Percentiles rank a stretch among this genome's conserved stretches.
Evolutionary conservation across 2,888 invertebrate species (phyloP).

Genomic region (Epiperipatus broadwayi): DNA sequence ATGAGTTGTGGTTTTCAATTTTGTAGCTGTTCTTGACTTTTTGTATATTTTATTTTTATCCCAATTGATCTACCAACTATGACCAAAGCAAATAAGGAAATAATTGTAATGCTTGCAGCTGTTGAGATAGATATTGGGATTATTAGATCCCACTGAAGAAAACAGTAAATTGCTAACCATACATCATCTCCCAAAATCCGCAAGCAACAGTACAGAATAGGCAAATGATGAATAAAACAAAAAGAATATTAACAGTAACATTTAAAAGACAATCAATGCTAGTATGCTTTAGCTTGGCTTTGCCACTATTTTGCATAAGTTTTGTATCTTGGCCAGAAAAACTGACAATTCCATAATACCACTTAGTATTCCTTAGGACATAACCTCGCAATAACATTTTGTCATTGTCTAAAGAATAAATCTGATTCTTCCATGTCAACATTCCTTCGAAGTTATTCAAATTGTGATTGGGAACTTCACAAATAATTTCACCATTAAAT

Average conservation of each 20-base stretch:
- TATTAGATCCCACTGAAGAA: conserved; percentile 81
- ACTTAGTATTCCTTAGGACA: conserved; percentile 77
- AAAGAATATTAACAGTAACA: conserved; percentile 95
- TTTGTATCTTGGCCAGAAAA: conserved; percentile 99
- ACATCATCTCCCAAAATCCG: conserved; percentile 87
- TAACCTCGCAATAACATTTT: conserved; percentile 89
- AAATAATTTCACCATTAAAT: conserved; percentile 54
- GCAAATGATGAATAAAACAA: conserved; percentile 91
- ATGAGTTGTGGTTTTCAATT: conserved; percentile 87
- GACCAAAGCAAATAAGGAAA: conserved; percentile 85
- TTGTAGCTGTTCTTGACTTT: conserved; percentile 69
- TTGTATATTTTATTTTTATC: conserved; percentile 94
- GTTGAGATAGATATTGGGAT: conserved; percentile 53
- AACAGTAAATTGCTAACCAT: conserved; percentile 62
- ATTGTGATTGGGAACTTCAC: conserved; percentile 94
- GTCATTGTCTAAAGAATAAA: conserved; percentile 80
- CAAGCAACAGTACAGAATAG: conserved; percentile 92
- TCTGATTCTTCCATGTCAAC: conserved; percentile 42
- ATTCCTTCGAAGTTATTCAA: conserved; percentile 94
- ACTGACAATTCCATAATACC: conserved; percentile 91
- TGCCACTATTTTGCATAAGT: conserved; percentile 98
- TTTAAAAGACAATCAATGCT: conserved; percentile 96
- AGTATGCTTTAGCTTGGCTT: conserved; percentile 96
- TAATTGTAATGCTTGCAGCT: conserved; percentile 70
- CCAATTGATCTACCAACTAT: conserved; percentile 97